Evolutionary conservation across 2,888 invertebrate species (phyloP).

Genomic region (Stenodera caucasica): DNA sequence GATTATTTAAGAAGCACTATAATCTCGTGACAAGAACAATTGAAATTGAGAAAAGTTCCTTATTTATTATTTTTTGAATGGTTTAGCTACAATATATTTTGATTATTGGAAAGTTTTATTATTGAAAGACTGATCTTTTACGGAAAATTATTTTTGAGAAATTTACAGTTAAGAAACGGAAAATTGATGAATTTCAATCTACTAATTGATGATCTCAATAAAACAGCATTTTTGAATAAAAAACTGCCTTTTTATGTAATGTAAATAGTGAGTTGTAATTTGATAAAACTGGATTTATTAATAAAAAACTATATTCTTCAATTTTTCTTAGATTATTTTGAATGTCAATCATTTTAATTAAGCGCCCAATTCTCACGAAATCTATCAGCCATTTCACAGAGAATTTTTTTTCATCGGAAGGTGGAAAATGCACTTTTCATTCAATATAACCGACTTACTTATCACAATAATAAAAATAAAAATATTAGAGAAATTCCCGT

Average conservation of each 20-base stretch:
- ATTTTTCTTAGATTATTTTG: too few species aligned
- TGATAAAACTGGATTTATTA: not conserved
- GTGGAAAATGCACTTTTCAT: too few species aligned
- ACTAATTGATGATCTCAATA: constrained; percentile 1
- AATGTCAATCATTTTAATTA: too few species aligned
- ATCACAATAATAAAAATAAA: too few species aligned
- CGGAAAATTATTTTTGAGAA: not conserved
- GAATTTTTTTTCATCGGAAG: too few species aligned
- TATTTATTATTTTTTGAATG: constrained; percentile 33
- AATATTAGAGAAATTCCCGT: too few species aligned
- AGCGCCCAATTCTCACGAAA: too few species aligned
- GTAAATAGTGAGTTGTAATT: constrained; percentile 3
- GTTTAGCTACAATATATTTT: too few species aligned
- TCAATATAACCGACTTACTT: too few species aligned
- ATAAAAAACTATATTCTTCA: not conserved
- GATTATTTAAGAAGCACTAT: not conserved
- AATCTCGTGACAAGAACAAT: not conserved
- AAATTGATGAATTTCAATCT: not conserved
- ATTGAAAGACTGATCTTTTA: constrained; percentile 12
- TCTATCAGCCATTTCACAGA: too few species aligned
- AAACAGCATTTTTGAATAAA: not conserved
- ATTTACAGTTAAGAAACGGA: not conserved
- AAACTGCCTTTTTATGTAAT: not conserved
- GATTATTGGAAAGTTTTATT: too few species aligned
- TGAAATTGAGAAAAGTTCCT: constrained; percentile 30